Percentiles rank a stretch among this genome's conserved stretches.
Evolutionary conservation across 2,113 vertebrate species (phyloP).

Genomic region (Archilochus colubris): DNA sequence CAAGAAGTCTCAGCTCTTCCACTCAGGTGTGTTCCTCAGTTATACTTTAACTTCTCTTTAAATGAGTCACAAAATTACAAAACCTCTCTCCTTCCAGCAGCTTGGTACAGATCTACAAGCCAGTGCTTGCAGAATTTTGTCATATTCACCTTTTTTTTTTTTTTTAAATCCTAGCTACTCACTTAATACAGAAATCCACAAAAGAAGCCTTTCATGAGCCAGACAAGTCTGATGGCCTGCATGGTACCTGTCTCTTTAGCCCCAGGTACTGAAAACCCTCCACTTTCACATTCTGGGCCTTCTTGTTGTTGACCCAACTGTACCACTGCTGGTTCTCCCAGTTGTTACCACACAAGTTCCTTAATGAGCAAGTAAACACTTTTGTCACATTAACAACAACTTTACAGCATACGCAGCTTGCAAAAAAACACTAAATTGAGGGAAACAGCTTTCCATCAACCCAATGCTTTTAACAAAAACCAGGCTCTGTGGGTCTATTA

Average conservation of each 20-base stretch:
- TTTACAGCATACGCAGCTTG: not conserved
- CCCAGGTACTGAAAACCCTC: not conserved
- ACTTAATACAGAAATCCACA: not conserved
- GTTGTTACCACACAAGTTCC: not conserved
- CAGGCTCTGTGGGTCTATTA: constrained; percentile 14
- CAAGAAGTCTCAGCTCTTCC: not conserved
- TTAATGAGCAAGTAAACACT: constrained; percentile 26
- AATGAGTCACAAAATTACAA: not conserved
- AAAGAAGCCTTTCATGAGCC: not conserved
- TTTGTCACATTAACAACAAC: constrained; percentile 35
- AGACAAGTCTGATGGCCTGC: not conserved
- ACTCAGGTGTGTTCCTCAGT: not conserved
- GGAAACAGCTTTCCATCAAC: constrained; percentile 31
- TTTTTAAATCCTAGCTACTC: too few species aligned
- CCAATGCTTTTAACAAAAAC: not conserved
- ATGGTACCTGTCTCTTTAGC: not conserved
- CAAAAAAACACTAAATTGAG: constrained; percentile 1
- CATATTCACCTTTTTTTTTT: not conserved
- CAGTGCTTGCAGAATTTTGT: not conserved
- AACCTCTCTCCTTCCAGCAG: not conserved
- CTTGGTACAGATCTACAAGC: not conserved
- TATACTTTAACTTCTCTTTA: not conserved
- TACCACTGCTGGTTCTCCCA: not conserved
- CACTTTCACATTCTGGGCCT: not conserved
- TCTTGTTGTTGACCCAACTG: not conserved